Evolutionary conservation across 2,113 vertebrate genomes (phyloP).

Genomic region (Isurus oxyrinchus): DNA sequence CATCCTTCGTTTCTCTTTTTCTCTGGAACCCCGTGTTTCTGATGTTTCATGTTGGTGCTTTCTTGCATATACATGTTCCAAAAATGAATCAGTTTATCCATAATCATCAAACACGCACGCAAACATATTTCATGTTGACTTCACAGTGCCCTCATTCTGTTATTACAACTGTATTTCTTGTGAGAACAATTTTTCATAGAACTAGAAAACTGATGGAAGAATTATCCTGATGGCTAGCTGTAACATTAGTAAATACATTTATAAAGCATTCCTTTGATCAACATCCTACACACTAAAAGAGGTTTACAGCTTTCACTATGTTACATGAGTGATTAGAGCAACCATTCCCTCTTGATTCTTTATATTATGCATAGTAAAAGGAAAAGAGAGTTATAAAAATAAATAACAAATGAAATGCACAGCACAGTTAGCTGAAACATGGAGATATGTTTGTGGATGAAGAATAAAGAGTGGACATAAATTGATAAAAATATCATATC

Average conservation of each 20-base stretch:
- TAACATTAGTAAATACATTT: no score
- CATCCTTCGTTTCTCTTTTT: background rate
- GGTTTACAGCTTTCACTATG: background rate
- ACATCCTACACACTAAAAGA: no score
- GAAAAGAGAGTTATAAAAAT: background rate
- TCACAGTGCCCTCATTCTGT: background rate
- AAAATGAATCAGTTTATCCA: background rate
- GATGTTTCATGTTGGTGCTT: background rate
- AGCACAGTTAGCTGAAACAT: background rate
- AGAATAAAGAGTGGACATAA: background rate
- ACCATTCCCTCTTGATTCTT: background rate
- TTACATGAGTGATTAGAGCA: background rate
- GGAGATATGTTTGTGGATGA: background rate
- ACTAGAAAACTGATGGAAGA: no score
- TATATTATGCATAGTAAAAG: background rate
- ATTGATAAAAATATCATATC: background rate
- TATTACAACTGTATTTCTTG: background rate
- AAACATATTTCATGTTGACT: background rate
- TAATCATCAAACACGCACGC: background rate
- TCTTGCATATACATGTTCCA: background rate
- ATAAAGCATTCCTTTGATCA: no score
- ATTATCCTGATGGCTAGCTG: no score
- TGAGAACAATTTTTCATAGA: background rate
- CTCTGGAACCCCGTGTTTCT: background rate
- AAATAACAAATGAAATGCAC: background rate